These are phyloP conservation scores for Parasteatoda tepidariorum DNA, from an alignment of 1,140 invertebrate species.

Conservation along the genomic window DNA sequence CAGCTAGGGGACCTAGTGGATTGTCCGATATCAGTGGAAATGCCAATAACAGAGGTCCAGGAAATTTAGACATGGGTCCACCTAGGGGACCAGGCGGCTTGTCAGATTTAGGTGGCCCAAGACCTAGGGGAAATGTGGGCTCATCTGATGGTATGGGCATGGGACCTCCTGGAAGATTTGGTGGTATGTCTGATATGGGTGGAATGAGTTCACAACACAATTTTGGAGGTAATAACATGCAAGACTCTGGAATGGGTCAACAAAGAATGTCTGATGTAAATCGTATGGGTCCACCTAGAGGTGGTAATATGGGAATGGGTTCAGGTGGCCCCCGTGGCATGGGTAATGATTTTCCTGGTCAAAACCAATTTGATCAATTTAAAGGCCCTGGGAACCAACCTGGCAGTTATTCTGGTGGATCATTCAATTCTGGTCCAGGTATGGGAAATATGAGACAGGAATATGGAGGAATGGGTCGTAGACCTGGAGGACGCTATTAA, in stretches of 20 bases:
- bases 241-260: neutral
- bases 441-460: constrained; percentile 18
- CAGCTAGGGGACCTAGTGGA: constrained; percentile 3
- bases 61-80: constrained; percentile 4
- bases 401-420: constrained; percentile 19
- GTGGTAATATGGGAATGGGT: constrained; percentile 14
- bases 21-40: neutral
- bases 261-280: constrained; percentile 1
- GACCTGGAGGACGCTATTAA: constrained; percentile 39
- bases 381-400: constrained; percentile 10
- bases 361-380: constrained; percentile 34
- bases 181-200: neutral
- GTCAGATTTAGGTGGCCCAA: constrained; percentile 7
- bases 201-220: neutral
- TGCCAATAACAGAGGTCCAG: neutral
- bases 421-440: constrained; percentile 19
- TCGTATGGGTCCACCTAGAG: neutral
- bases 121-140: neutral
- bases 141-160: neutral
- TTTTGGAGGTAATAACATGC: neutral
- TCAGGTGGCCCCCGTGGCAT: neutral
- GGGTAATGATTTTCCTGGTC: constrained; percentile 4
- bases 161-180: neutral
- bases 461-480: constrained; percentile 20
- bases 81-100: constrained; percentile 13